phyloP scores from a whole-genome alignment of 2,113 vertebrate genomes.

The Rhynchopsitta pachyrhyncha region DNA sequence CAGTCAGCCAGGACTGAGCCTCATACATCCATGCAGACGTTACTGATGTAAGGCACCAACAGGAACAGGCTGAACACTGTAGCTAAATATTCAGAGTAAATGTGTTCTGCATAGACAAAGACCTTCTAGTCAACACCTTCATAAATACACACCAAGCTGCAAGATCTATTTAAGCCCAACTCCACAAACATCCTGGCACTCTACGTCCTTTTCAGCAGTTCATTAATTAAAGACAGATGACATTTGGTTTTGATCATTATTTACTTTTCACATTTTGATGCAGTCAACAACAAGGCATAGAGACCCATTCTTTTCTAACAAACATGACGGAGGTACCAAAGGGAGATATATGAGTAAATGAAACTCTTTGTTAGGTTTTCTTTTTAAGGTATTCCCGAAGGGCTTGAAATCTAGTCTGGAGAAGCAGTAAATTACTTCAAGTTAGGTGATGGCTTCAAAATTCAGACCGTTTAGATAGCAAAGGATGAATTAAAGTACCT shows the following conservation, averaged over 20 bases:
- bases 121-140: slow-evolving; percentile 40
- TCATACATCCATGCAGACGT: not conserved
- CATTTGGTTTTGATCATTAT: slow-evolving; percentile 67
- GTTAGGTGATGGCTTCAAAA: not conserved
- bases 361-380: not conserved
- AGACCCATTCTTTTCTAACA: slow-evolving; percentile 12
- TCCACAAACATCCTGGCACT: slow-evolving; percentile 56
- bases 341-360: not conserved
- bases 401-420: not conserved
- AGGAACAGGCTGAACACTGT: not conserved
- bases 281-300: slow-evolving; percentile 38
- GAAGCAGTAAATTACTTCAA: not conserved
- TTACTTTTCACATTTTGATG: slow-evolving; percentile 55
- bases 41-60: not conserved
- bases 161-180: slow-evolving; percentile 27
- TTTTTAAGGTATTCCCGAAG: not conserved
- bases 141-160: slow-evolving; percentile 3
- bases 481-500: not conserved
- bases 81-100: not conserved
- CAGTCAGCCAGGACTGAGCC: not conserved
- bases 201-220: slow-evolving; percentile 56
- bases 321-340: not conserved
- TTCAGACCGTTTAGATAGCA: not conserved
- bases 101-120: not conserved
- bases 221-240: slow-evolving; percentile 65